Conservation (phyloP, 2,113 vertebrate species). For the Hiodon alosoides region DNA sequence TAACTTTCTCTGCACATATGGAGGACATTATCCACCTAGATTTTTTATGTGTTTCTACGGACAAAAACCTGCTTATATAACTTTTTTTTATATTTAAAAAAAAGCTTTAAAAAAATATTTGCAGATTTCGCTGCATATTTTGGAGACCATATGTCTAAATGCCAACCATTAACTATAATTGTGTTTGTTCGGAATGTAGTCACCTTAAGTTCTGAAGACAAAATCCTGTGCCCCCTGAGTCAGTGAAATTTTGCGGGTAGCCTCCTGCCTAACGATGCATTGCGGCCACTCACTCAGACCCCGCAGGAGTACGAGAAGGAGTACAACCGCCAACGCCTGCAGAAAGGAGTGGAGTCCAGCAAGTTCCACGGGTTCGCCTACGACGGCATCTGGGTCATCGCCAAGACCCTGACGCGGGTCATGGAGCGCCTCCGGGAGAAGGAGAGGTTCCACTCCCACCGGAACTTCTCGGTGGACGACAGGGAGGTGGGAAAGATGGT, state of each 20-base stretch:
- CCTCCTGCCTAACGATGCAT: background rate
- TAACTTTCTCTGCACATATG: background rate
- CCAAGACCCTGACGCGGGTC: constrained; percentile 84
- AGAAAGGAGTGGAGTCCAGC: constrained; percentile 83
- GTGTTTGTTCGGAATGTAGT: background rate
- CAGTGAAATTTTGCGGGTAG: background rate
- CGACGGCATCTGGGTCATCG: constrained; percentile 98
- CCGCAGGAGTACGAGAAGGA: constrained; percentile 93
- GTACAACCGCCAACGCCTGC: constrained; percentile 82
- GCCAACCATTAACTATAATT: too few species aligned
- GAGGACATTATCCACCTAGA: too few species aligned
- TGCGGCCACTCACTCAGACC: constrained; percentile 63
- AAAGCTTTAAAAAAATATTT: too few species aligned
- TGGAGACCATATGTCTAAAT: too few species aligned
- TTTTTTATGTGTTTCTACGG: too few species aligned
- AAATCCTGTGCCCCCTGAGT: background rate
- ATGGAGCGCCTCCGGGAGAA: constrained; percentile 82
- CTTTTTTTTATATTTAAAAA: too few species aligned
- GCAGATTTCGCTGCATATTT: too few species aligned
- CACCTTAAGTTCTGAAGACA: background rate
- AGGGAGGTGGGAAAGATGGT: constrained; percentile 89
- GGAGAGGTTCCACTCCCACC: constrained; percentile 75
- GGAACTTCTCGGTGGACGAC: constrained; percentile 91
- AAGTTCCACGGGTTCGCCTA: constrained; percentile 98
- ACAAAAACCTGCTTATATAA: background rate